Conservation (phyloP, 2,888 invertebrate species). For the Xestoiulus laeticollis region DNA sequence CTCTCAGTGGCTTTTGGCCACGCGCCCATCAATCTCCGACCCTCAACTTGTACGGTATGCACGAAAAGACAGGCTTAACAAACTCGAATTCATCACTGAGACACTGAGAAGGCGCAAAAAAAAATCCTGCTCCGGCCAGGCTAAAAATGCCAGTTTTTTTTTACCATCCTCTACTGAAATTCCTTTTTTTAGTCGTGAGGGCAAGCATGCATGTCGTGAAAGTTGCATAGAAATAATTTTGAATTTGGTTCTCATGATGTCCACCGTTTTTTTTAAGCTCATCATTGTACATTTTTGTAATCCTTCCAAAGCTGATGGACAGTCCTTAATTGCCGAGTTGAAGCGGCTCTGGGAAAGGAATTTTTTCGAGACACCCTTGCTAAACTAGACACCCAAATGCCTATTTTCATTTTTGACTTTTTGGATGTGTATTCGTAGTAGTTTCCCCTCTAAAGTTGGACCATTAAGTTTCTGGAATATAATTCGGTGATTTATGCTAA, state of each 20-base stretch:
- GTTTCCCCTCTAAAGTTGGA: not conserved
- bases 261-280: not conserved
- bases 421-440: not conserved
- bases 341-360: constrained; percentile 24
- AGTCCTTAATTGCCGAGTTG: constrained; percentile 28
- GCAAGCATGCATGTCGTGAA: constrained; percentile 25
- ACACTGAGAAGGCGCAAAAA: not conserved
- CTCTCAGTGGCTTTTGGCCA: constrained; percentile 34
- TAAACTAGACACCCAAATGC: not conserved
- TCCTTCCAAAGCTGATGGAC: constrained; percentile 24
- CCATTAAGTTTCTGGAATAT: not conserved
- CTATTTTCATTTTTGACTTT: not conserved
- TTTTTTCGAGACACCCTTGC: not conserved
- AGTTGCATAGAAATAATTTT: constrained; percentile 19
- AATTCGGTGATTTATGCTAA: not conserved
- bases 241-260: constrained; percentile 22
- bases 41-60: not conserved
- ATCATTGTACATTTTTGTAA: constrained; percentile 37
- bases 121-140: not conserved
- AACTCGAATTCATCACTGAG: constrained; percentile 5
- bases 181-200: not conserved
- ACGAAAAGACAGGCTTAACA: constrained; percentile 15
- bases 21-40: constrained; percentile 45
- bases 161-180: not conserved
- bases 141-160: not conserved